Base-by-base conservation (phyloP, 1,140 invertebrate species). In the Acyrthosiphon pisum region DNA sequence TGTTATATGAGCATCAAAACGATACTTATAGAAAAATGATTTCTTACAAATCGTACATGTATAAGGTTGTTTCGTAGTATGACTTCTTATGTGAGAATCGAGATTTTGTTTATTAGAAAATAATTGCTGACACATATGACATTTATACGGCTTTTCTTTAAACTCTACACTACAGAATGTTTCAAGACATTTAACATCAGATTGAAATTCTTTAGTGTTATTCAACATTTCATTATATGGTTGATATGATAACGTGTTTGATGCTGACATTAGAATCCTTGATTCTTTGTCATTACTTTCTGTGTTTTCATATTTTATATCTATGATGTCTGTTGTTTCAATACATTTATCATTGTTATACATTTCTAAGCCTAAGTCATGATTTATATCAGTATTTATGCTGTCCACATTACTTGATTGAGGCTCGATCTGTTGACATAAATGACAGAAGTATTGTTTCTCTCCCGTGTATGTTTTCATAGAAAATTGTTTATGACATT, bases 401-500 rank as follows among this genome's bases (percentile, higher is more conserved):
- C 95, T 95, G 0, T 95, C 96, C 11, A 30, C 11, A 46, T 48
- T 87, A 94, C 96, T 97, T 94, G 95, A 88, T 26, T n/a, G 26
- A 23, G 87, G 46, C 20, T 88, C 87, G 22, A n/a, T 95, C 93
- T 96, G 96, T 23, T 96, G 95, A 94, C 97, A 98, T 6, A 96
- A 95, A 87, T 94, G 81, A 93, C 94, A 94, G 11, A 84, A 60
- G 60, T 83, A 93, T 26, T 92, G 93, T 93, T 93, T 93, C 30
- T 94, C 93, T 46, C 91, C 90, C 94, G 93, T 88, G 48, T 97
- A 97, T n/a, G 97, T 97, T 95, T 98, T 97, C 91, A 98, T 95
- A 93, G 97, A 95, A 95, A 98, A 99, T 44, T 97, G 97, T 95
- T 98, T 99, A 87, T 96, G 96, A 94, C 98, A 98, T 53, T 96